These are phyloP conservation scores for Coelogynopora nodosa DNA, from an alignment of 2,888 invertebrate species.

Conservation along the genomic window DNA sequence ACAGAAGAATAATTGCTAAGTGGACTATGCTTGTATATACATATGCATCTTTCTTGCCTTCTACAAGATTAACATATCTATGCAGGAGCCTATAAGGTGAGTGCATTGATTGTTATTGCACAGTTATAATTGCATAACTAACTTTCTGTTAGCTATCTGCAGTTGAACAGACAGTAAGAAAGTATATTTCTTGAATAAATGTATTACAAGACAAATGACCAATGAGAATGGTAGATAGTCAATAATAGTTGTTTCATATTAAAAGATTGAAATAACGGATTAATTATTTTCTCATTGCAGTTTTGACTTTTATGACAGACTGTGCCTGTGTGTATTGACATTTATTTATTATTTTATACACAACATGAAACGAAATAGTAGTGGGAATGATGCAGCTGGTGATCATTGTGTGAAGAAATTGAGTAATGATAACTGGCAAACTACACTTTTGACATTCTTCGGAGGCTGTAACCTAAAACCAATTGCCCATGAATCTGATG, in stretches of 20 bases:
- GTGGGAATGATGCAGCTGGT: neutral
- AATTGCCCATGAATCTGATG: too few species aligned
- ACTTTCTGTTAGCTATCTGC: neutral
- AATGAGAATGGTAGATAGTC: neutral
- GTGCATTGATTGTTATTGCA: too few species aligned
- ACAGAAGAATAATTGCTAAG: slow-evolving; percentile 18
- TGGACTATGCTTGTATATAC: slow-evolving; percentile 1
- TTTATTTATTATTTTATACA: slow-evolving; percentile 29
- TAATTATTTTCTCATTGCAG: neutral
- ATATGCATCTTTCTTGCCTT: neutral
- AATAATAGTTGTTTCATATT: neutral
- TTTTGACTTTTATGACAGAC: neutral
- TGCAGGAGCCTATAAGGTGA: neutral
- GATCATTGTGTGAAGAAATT: too few species aligned
- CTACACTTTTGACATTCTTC: too few species aligned
- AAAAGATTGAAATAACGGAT: neutral
- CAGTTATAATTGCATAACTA: neutral
- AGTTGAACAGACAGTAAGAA: neutral
- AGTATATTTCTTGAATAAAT: neutral
- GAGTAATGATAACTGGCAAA: too few species aligned
- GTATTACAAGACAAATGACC: neutral
- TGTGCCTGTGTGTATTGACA: neutral
- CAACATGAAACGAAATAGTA: neutral
- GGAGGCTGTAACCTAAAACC: too few species aligned
- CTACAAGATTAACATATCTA: neutral